Evolutionary conservation across 2,888 invertebrate species (phyloP).

Genomic region (Tridacna gigas): DNA sequence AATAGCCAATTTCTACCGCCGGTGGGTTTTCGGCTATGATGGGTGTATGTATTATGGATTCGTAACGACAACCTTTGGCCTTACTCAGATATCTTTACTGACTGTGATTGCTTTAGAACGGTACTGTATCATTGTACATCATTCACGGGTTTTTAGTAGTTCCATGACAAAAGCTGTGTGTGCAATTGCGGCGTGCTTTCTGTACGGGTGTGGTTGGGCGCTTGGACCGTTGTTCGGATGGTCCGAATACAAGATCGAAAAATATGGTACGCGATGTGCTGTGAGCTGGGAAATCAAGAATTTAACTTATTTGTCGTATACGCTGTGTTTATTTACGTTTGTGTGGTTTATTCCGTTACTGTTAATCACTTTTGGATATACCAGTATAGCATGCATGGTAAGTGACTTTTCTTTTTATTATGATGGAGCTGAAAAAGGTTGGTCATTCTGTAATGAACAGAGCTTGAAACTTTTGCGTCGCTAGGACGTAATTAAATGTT

Average conservation of each 20-base stretch:
- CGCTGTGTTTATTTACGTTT: slow-evolving; percentile 33
- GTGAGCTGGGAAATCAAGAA: slow-evolving; percentile 44
- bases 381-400: slow-evolving; percentile 46
- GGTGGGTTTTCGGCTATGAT: slow-evolving; percentile 46
- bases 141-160: slow-evolving; percentile 22
- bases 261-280: slow-evolving; percentile 41
- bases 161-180: slow-evolving; percentile 10
- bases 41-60: slow-evolving; percentile 46
- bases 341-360: slow-evolving; percentile 52
- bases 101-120: slow-evolving; percentile 48
- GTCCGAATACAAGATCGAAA: slow-evolving; percentile 42
- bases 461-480: too few species aligned
- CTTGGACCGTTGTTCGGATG: slow-evolving; percentile 48
- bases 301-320: slow-evolving; percentile 33
- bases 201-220: slow-evolving; percentile 40
- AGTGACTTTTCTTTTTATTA: slow-evolving; percentile 14
- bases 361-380: slow-evolving; percentile 43
- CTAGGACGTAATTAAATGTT: too few species aligned
- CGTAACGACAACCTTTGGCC: slow-evolving; percentile 39
- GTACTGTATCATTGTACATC: slow-evolving; percentile 44
- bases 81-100: slow-evolving; percentile 46
- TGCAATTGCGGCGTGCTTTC: slow-evolving; percentile 34
- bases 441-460: too few species aligned
- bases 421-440: too few species aligned
- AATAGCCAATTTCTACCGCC: slow-evolving; percentile 30